Base-by-base conservation (phyloP, 2,113 vertebrate genomes). In the Ginglymostoma cirratum region DNA sequence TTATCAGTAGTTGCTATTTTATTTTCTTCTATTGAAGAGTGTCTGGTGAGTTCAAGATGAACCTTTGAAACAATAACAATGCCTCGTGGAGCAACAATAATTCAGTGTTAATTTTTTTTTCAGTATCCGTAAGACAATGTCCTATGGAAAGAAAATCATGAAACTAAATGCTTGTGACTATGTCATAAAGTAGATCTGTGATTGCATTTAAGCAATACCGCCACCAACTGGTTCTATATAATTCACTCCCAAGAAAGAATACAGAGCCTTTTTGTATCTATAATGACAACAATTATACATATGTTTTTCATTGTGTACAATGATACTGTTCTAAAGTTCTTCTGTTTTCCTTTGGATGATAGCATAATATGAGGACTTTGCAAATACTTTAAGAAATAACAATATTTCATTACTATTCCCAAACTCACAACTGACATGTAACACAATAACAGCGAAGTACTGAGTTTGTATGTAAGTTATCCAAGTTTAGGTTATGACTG, bases 131-230 rank as follows among this genome's bases (percentile, higher is more conserved):
- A 93, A 66, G 27, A n/a, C 2, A 72, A 52, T 76, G 42, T 95
- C 17, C 42, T 30, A 24, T 30, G 45, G n/a, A 94, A 94, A 95
- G 17, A 72, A 34, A 30, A n/a, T 48, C 17, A 38, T 70, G 65
- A 72, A 95, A 17, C 69, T 72, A 6, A 72, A 48, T 72, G 48
- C 12, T 14, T 45, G 23, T 72, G 42, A 15, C 67, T 48, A 76
- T 69, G 61, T 45, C 66, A 70, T 67, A 42, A 52, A 15, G 72
- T 34, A 17, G 24, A 76, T 23, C 42, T 95, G 94, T 95, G 94
- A 45, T 27, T 95, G 66, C 42, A 70, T 34, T 72, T 95, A 72
- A 95, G 48, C 94, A 95, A 95, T 45, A 95, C 94, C 70, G 94
- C 67, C 94, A 95, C 42, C 67, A 27, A 76, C 67, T 95, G 94